phyloP scores from a whole-genome alignment of 2,888 invertebrate species.

The Ormyrus thymus region DNA sequence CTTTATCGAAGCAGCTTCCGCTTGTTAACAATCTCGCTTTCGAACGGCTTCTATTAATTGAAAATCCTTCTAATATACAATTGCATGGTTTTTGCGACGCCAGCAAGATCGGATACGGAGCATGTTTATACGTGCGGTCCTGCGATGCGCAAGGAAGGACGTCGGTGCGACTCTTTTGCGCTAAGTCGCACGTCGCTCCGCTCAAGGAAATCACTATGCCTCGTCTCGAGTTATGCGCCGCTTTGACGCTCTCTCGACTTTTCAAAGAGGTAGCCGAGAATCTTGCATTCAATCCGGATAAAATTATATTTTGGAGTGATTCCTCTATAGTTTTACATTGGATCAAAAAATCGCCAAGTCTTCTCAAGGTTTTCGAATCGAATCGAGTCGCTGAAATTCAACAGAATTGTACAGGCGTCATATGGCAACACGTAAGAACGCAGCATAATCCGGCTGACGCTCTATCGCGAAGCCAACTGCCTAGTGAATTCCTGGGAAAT shows the following conservation, averaged over 20 bases:
- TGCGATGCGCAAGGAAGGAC: background rate
- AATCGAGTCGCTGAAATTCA: slow-evolving; percentile 4
- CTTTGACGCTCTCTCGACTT: background rate
- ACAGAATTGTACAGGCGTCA: background rate
- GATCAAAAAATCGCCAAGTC: background rate
- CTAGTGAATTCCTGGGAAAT: background rate
- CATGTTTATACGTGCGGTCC: background rate
- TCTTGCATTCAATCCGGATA: background rate
- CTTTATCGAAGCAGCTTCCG: background rate
- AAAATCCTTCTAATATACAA: too few species aligned
- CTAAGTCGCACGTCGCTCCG: background rate
- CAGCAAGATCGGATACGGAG: slow-evolving; percentile 4
- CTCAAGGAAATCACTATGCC: slow-evolving; percentile 15
- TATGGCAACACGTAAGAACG: slow-evolving; percentile 1
- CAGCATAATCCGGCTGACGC: slow-evolving; percentile 4
- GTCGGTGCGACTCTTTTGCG: background rate
- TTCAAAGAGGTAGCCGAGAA: background rate
- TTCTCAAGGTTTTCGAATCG: background rate
- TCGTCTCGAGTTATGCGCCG: background rate
- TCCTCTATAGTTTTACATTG: slow-evolving; percentile 12
- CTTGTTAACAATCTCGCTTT: too few species aligned
- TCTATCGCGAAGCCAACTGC: slow-evolving; percentile 11
- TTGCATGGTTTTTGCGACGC: background rate
- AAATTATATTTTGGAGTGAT: slow-evolving; percentile 6
- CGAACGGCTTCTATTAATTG: too few species aligned